Evolutionary conservation across 2,113 vertebrate genomes (phyloP).

Genomic region (Coturnix japonica): DNA sequence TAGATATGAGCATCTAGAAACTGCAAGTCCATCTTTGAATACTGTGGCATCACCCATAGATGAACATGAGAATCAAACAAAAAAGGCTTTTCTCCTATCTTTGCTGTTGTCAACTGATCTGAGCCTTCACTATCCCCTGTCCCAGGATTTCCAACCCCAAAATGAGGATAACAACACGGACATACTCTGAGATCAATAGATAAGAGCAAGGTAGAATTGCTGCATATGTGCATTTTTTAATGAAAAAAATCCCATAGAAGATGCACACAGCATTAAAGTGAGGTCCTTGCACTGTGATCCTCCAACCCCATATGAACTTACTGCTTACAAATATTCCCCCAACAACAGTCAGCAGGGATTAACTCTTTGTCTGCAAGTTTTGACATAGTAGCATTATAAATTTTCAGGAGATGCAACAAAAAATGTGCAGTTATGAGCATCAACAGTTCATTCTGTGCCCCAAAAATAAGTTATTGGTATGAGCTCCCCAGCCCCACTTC

Average conservation of each 20-base stretch:
- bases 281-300: background rate
- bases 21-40: background rate
- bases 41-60: fast-evolving
- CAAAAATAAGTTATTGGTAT: background rate
- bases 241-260: background rate
- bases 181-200: background rate
- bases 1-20: background rate
- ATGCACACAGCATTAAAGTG: background rate
- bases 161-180: fast-evolving
- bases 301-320: background rate
- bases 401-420: background rate
- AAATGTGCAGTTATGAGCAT: background rate
- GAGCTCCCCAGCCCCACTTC: background rate
- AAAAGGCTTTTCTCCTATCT: background rate
- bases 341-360: background rate
- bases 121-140: background rate
- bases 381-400: background rate
- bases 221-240: background rate
- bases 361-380: background rate
- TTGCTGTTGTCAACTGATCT: background rate
- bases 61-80: background rate
- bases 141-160: background rate
- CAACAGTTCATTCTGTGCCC: background rate
- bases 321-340: background rate
- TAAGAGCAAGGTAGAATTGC: background rate